Percentiles rank a stretch among this genome's conserved stretches.
Evolutionary conservation across 2,797 vertebrate species (phyloP).

Genomic region (Phoxinus dragarum): DNA sequence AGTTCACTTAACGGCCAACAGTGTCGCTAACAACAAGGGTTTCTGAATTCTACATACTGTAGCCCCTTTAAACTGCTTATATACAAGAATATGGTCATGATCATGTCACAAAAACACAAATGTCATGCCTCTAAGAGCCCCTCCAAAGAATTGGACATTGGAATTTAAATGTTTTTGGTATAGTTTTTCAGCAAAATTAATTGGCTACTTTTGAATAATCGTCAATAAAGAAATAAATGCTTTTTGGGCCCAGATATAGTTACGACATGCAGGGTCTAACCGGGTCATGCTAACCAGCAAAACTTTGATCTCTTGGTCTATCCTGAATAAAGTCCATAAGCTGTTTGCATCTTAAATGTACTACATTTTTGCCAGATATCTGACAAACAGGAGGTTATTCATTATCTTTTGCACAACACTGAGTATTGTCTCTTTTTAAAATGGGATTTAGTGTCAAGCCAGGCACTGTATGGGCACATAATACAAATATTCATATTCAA

Average conservation of each 20-base stretch:
- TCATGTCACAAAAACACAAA: not conserved
- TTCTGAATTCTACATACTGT: not conserved
- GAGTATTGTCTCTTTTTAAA: slow-evolving; percentile 19
- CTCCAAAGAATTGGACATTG: not conserved
- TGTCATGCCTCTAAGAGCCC: too few species aligned
- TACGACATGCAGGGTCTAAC: not conserved
- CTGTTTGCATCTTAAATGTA: not conserved
- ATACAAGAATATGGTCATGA: not conserved
- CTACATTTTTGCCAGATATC: not conserved
- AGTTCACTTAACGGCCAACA: too few species aligned
- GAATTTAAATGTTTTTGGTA: not conserved
- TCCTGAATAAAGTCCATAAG: not conserved
- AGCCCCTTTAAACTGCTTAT: not conserved
- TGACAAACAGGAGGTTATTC: not conserved
- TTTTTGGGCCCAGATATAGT: not conserved
- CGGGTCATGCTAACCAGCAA: not conserved
- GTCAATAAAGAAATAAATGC: not conserved
- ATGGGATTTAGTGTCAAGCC: slow-evolving; percentile 1
- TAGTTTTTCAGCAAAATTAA: not conserved
- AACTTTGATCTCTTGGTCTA: not conserved
- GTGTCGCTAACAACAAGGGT: too few species aligned
- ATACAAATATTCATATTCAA: slow-evolving; percentile 20
- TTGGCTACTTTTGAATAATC: not conserved
- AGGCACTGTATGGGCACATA: not conserved
- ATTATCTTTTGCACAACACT: not conserved